phyloP scores from a whole-genome alignment of 2,113 vertebrate genomes.

The Sarotherodon lohbergeri region DNA sequence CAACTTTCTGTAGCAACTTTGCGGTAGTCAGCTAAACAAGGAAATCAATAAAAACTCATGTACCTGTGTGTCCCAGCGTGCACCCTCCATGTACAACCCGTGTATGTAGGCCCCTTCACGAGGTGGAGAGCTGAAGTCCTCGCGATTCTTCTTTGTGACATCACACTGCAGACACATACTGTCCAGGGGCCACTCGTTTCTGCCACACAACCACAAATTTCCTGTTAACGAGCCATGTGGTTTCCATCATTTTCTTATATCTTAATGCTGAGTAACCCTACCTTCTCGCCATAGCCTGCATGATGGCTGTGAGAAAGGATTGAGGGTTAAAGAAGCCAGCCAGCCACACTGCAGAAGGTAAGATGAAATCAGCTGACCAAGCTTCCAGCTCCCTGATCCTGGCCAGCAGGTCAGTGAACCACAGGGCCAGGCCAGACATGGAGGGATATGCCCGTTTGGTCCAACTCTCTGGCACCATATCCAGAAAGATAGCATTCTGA shows the following conservation, averaged over 20 bases:
- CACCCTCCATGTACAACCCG: constrained; percentile 91
- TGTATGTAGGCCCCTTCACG: constrained; percentile 88
- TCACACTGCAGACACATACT: constrained; percentile 89
- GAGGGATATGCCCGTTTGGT: constrained; percentile 84
- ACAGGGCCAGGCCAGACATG: constrained; percentile 77
- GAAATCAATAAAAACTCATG: neutral
- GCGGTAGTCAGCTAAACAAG: neutral
- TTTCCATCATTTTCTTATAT: neutral
- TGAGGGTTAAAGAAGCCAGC: constrained; percentile 93
- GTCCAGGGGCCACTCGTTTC: constrained; percentile 91
- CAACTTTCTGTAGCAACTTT: neutral
- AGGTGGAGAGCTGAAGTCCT: constrained; percentile 81
- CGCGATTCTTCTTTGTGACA: constrained; percentile 85
- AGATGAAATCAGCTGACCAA: constrained; percentile 83
- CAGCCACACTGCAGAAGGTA: constrained; percentile 85
- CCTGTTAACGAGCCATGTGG: neutral
- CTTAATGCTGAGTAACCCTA: neutral
- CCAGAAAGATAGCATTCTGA: constrained; percentile 83
- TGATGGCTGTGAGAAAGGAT: constrained; percentile 91
- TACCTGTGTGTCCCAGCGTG: constrained; percentile 90
- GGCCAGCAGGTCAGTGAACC: constrained; percentile 85
- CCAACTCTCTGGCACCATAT: constrained; percentile 85
- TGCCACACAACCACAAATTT: neutral
- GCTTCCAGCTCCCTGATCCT: constrained; percentile 86
- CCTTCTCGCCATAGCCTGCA: constrained; percentile 85